Conservation (phyloP, 2,888 invertebrate species). For the Meteorus colon region DNA sequence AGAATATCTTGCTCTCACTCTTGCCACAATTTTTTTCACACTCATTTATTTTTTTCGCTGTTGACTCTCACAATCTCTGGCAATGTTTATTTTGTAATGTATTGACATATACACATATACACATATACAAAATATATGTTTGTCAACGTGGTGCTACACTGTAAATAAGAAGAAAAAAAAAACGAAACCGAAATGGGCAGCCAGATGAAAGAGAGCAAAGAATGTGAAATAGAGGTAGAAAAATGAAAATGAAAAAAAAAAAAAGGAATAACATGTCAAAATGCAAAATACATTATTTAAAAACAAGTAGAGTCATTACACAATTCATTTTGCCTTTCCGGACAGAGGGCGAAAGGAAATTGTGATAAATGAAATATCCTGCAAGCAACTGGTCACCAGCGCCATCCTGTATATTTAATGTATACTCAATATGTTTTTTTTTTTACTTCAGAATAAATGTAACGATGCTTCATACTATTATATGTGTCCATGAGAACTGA, state of each 20-base stretch:
- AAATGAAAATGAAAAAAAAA: neutral
- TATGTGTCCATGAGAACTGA: constrained; percentile 16
- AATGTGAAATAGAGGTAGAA: neutral
- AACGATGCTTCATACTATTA: constrained; percentile 56
- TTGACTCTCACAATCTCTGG: neutral
- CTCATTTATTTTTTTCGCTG: neutral
- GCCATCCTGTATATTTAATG: constrained; percentile 49
- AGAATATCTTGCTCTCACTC: neutral
- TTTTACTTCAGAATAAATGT: constrained; percentile 56
- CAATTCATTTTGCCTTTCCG: neutral
- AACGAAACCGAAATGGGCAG: neutral
- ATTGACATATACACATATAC: neutral
- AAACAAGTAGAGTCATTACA: neutral
- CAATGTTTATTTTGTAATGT: neutral
- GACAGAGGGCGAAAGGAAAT: neutral
- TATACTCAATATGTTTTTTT: constrained; percentile 36
- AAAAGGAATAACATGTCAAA: neutral
- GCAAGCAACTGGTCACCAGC: constrained; percentile 18
- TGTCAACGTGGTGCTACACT: constrained; percentile 33
- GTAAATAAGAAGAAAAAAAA: constrained; percentile 26
- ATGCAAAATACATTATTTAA: neutral
- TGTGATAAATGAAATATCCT: neutral
- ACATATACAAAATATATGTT: neutral
- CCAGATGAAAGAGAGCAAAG: neutral
- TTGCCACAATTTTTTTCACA: neutral